Evolutionary conservation across 2,888 invertebrate species (phyloP).

Genomic region (Hemicrepidius hirtus): DNA sequence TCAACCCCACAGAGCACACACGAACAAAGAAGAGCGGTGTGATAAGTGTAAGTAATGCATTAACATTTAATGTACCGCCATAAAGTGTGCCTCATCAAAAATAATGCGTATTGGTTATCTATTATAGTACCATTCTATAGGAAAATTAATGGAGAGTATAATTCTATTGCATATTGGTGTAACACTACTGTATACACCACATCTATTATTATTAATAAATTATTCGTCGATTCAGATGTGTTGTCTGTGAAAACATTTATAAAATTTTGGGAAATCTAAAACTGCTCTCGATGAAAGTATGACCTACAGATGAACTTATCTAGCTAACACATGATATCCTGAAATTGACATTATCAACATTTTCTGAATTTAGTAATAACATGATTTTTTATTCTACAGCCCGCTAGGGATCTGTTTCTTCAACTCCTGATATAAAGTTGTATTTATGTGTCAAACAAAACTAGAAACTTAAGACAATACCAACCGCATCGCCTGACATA

Average conservation of each 20-base stretch:
- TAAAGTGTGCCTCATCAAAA: conserved; percentile 18
- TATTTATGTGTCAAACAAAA: too few relatives aligned
- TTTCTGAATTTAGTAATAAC: too few relatives aligned
- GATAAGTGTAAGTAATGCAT: conserved; percentile 22
- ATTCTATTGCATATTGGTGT: conserved; percentile 21
- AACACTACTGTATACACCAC: neutral
- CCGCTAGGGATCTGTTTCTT: too few relatives aligned
- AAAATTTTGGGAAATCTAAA: too few relatives aligned
- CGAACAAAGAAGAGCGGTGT: neutral
- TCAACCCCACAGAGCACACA: neutral
- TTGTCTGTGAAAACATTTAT: neutral
- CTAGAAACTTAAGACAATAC: too few relatives aligned
- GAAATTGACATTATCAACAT: too few relatives aligned
- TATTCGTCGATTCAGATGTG: neutral
- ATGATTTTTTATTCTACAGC: too few relatives aligned
- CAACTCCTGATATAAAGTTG: too few relatives aligned
- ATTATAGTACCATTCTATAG: conserved; percentile 3
- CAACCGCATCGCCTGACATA: too few relatives aligned
- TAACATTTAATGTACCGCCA: conserved; percentile 23
- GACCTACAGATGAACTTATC: too few relatives aligned
- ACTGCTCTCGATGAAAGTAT: too few relatives aligned
- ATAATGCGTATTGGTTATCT: conserved; percentile 20
- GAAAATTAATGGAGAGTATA: conserved; percentile 20
- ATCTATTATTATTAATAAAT: conserved; percentile 3
- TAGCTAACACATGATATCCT: too few relatives aligned